Evolutionary conservation across 2,113 vertebrate species (phyloP), one percentile per base, ranked within the genome.

Genomic region (Leuciscus idus): DNA sequence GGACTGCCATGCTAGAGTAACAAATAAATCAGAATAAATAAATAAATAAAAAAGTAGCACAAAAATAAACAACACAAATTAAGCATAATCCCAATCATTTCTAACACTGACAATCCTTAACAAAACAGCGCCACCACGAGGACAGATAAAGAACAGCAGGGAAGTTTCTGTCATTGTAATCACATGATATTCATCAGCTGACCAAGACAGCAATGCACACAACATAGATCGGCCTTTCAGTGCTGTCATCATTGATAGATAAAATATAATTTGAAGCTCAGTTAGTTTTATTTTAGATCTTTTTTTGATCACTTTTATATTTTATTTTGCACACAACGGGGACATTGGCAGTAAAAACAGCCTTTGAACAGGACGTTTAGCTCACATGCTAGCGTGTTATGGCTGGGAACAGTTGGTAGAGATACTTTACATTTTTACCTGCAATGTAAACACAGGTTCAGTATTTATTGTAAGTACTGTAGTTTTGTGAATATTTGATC

Each of bases 131-230:
- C 86, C 77, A 77, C 61, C 87, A 17, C 0, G 81, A 62, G 94
- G 0, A 84, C 28, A 59, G 2, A 82, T 2, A 5, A 73, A 0
- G 2, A 0, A 10, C n/a, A 1, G 11, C 2, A 68, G 15, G 2
- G 13, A 33, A 70, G 70, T 76, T 17, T 15, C 55, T 21, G 6
- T 8, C 36, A 6, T 2, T 26, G 19, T 57, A 77, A 73, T 93
- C 93, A 94, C 93, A 90, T 94, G 93, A 93, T 15, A 46, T 0
- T 8, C 46, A 85, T 94, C 94, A 95, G 89, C 92, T 94, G 94
- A 94, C 57, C 36, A 5, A 76, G 36, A 33, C 59, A 59, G 12
- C 50, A 64, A 59, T 62, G 81, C 83, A 6, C 8, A 50, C 10
- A 76, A 61, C 79, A 85, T 26, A 66, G 4, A n/a, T 52, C 48